Evolutionary conservation across 2,797 vertebrate genomes (phyloP), one percentile per base, ranked within the genome.

Genomic region (Chaetodon trifasciatus): DNA sequence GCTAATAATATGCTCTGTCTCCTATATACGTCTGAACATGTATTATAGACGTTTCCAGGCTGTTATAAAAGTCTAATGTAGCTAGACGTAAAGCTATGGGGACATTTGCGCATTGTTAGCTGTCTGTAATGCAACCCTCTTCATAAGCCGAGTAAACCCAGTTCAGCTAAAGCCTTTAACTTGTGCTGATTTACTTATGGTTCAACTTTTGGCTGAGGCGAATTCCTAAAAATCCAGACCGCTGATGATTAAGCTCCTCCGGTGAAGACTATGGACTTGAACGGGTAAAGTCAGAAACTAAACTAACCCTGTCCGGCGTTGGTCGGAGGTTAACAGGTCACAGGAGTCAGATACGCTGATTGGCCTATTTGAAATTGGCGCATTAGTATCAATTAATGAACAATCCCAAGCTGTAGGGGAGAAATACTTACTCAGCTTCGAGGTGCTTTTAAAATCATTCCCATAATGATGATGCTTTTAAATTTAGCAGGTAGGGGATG

Each of bases 21-120:
- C 40, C 40, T 40, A 40, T 62, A 67, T 40, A 61, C 84, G 82
- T n/a, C 76, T 84, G 32, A 88, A 86, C 64, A 84, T 47, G 50
- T 3, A 5, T 6, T 21, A 16, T 9, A 68, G 78, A 50, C 1
- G 53, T 67, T 37, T 72, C 40, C 40, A 40, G 40, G 40, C 11
- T 40, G 40, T 40, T 40, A 40, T 8, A 40, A 40, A 40, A 40
- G 40, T 40, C 6, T 40, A 40, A 40, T 40, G 40, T 40, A 40
- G 40, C 40, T 8, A 40, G 40, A 9, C 40, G 11, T 40, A 40
- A 40, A 40, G 40, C 40, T 40, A 40, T 40, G 40, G 40, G 40
- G 40, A 40, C 40, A 11, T 40, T 40, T 10, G 11, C 13, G 10
- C 11, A 46, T 4, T 46, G 44, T 46, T 46, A 15, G 44, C 44